Evolutionary conservation across 2,113 vertebrate species (phyloP).

Genomic region (Psammodynastes pulverulentus): DNA sequence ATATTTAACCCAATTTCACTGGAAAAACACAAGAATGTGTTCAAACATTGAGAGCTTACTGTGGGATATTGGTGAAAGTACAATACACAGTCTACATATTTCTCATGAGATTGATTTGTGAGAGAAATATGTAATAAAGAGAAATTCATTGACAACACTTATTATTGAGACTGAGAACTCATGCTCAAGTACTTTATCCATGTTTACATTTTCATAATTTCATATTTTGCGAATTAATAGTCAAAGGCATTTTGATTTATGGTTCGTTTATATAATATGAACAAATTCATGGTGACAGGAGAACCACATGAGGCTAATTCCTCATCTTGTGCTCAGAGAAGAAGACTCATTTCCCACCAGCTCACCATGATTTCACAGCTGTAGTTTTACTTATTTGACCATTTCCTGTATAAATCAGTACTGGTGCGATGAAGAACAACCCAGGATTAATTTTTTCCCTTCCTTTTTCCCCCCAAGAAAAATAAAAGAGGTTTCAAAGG

Average conservation of each 20-base stretch:
- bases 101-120: accelerated
- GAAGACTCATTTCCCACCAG: slow-evolving; percentile 37
- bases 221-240: background rate
- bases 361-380: slow-evolving; percentile 6
- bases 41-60: background rate
- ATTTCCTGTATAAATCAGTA: background rate
- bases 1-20: background rate
- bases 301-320: slow-evolving; percentile 8
- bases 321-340: background rate
- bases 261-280: background rate
- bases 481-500: background rate
- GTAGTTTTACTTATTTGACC: background rate
- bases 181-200: background rate
- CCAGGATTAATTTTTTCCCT: background rate
- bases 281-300: background rate
- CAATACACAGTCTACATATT: background rate
- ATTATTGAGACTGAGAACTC: background rate
- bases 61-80: background rate
- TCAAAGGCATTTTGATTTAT: background rate
- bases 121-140: background rate
- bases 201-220: background rate
- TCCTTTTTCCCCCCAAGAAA: background rate
- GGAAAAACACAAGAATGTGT: background rate
- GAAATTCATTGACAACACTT: background rate
- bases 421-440: accelerated